Base-by-base conservation (phyloP, 2,113 vertebrate genomes). In the Apaloderma vittatum region DNA sequence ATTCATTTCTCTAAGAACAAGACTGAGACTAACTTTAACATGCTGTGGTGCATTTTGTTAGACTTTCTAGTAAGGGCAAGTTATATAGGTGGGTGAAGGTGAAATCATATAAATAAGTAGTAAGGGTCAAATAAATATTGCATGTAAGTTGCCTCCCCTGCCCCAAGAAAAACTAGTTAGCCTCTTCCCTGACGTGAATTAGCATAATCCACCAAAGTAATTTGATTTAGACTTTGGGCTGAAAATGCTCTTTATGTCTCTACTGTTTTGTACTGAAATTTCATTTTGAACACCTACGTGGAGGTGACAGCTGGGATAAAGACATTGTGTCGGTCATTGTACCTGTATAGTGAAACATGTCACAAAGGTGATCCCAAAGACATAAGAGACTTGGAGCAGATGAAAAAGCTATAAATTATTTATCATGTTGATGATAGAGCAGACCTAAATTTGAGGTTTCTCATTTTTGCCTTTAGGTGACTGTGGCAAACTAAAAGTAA, bases 401-500 rank as follows among this genome's bases (percentile, higher is more conserved):
- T 7, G 15, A 61, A 8, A n/a, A 71, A 51, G 58, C 12, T 22
- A n/a, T 26, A 3, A 29, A 3, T 18, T 10, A 24, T 52, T 6
- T 52, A 32, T 20, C 9, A 10, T 32, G 8, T 66, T 40, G 62
- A 4, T 34, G 40, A 66, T 32, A 82, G 34, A 57, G 52, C 13
- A 6, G 36, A 74, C 17, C 0, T n/a, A 61, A 58, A 74, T 54
- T 46, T 34, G 14, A 2, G 2, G 7, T 12, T 87, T 8, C 9
- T 90, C 1, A 19, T 46, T 91, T 81, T 90, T 36, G 3, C 29
- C 21, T 75, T 62, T 82, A 75, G 37, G 32, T 68, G 32, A 16
- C 61, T 0, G 0, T 12, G 17, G 7, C 11, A 32, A 89, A 36
- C 8, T 0, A 1, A n/a, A 70, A 21, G 2, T 62, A 46, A 32